A percentile compares a stretch with the other conserved stretches of the same genome.
Evolutionary conservation across 2,797 vertebrate genomes (phyloP).

Genomic region (Pangasius krempfi): DNA sequence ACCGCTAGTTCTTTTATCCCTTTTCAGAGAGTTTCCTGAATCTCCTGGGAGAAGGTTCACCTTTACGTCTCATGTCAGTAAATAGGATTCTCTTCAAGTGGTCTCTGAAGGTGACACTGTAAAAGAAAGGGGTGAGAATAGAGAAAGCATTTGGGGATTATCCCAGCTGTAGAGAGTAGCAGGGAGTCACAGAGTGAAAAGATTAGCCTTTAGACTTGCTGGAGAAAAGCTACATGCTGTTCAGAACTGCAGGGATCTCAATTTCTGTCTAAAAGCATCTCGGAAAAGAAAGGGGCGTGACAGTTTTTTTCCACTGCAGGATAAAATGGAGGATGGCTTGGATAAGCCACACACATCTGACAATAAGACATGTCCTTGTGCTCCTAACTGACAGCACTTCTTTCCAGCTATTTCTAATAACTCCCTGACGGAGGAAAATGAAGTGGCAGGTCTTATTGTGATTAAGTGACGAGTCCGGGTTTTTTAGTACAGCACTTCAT

Average conservation of each 20-base stretch:
- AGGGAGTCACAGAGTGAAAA: slow-evolving; percentile 31
- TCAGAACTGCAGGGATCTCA: slow-evolving; percentile 14
- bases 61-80: slow-evolving; percentile 23
- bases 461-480: not conserved
- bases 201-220: slow-evolving; percentile 42
- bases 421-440: not conserved
- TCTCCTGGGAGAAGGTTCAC: slow-evolving; percentile 20
- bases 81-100: slow-evolving; percentile 28
- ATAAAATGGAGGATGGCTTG: not conserved
- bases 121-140: slow-evolving; percentile 32
- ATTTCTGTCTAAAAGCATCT: slow-evolving; percentile 12
- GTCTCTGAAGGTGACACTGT: slow-evolving; percentile 29
- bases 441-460: slow-evolving; percentile 3
- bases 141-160: slow-evolving; percentile 30
- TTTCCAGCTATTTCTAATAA: not conserved
- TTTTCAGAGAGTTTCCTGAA: not conserved
- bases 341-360: not conserved
- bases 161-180: slow-evolving; percentile 26
- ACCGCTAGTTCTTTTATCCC: slow-evolving; percentile 3
- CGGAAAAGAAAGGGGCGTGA: not conserved
- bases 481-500: not conserved
- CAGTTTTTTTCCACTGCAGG: not conserved
- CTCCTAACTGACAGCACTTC: not conserved
- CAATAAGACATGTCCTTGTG: slow-evolving; percentile 2
- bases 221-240: slow-evolving; percentile 39